phyloP scores from a whole-genome alignment of 2,113 vertebrate species.

The Heterocephalus glaber region DNA sequence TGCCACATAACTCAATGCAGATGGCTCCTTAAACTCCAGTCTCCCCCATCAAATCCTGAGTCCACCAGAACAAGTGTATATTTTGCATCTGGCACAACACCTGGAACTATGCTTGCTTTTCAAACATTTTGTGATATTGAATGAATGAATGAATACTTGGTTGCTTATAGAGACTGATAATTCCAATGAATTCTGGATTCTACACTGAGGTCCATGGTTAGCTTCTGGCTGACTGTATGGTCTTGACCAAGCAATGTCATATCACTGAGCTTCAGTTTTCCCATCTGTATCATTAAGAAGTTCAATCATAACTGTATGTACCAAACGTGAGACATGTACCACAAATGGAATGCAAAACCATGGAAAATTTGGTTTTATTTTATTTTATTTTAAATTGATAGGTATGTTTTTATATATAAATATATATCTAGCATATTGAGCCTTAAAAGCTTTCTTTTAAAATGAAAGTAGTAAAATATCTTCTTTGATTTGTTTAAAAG shows the following conservation, averaged over 20 bases:
- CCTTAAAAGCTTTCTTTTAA: not conserved
- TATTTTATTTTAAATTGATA: not conserved
- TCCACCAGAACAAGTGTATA: not conserved
- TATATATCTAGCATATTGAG: not conserved
- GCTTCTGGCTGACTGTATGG: not conserved
- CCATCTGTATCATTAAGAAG: not conserved
- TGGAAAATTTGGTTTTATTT: not conserved
- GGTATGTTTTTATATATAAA: not conserved
- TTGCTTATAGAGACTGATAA: not conserved
- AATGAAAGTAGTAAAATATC: not conserved
- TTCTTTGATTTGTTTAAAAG: not conserved
- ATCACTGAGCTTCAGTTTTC: too few relatives aligned
- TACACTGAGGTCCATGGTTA: not conserved
- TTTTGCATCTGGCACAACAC: not conserved
- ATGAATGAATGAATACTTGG: not conserved
- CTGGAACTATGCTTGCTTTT: not conserved
- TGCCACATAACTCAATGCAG: not conserved
- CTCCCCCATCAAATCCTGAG: not conserved
- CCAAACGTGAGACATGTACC: not conserved
- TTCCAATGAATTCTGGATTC: not conserved
- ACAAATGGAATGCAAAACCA: not conserved
- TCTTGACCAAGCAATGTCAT: slow-evolving; percentile 41
- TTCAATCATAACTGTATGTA: not conserved
- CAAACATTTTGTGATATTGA: not conserved
- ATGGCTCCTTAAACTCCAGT: not conserved